Evolutionary conservation across 1,140 invertebrate species (phyloP), one percentile per base, ranked within the genome.

Genomic region (Drosophila parabipectinata): DNA sequence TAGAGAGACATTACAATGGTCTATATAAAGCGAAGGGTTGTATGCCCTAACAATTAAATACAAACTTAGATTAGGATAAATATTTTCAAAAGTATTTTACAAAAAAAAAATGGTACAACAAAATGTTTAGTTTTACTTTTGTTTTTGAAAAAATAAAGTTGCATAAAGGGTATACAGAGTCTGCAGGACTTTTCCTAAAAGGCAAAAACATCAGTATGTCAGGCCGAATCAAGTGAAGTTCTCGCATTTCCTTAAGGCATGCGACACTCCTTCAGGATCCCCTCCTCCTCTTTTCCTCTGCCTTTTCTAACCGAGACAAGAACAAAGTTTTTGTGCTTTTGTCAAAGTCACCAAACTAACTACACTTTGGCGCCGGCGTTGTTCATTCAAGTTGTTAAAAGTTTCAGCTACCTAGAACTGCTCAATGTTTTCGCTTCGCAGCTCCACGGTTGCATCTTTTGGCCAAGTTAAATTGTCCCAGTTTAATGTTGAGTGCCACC

Each of bases 201-300:
- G 14, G 12, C 10, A 37, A 48, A 72, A 72, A 74, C 64, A 53
- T 48, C 48, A 58, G 56, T 69, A 41, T 76, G 57, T 69, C 51
- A 53, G 34, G 51, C 8, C 12, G 30, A 30, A 45, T 64, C 47
- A n/a, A n/a, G 21, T 47, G 37, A 77, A 76, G 56, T 61, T 77
- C 72, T 77, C 52, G 57, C 51, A 77, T 77, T 76, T 77, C 63
- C 74, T 76, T 7, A 52, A 69, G 74, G 62, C 63, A 69, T 69
- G 63, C 64, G 72, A 59, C 72, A 75, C 50, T 44, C 15, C 44
- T 18, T 21, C 14, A 8, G 15, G 4, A 12, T 3, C 9, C 15
- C 59, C 26, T 14, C 18, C 18, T 44, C n/a, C 15, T 14, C 1
- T n/a, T 9, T 3, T 4, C 14, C 41, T 3, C 41, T 44, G 41